These are phyloP conservation scores for Ruditapes philippinarum DNA, from an alignment of 1,140 invertebrate genomes.

Conservation along the genomic window DNA sequence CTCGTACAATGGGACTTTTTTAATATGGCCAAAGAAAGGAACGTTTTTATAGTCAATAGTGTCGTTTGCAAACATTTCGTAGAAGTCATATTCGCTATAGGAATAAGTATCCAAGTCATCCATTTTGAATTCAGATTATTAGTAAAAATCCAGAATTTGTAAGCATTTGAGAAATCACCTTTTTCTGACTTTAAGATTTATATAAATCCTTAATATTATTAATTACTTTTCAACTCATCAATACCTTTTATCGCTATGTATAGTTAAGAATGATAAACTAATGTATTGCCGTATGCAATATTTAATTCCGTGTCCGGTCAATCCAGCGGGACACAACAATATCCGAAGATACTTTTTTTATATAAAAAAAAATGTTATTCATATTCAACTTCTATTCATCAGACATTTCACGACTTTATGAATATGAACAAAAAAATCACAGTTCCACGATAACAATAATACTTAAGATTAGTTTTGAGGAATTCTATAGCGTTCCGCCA, in stretches of 20 bases:
- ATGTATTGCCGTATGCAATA: too few relatives aligned
- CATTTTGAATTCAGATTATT: neutral
- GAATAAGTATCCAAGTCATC: neutral
- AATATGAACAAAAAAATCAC: neutral
- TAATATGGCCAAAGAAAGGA: slow-evolving; percentile 47
- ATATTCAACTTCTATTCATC: neutral
- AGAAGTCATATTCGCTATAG: neutral
- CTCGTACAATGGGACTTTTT: slow-evolving; percentile 69
- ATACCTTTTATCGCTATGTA: neutral
- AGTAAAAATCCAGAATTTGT: neutral
- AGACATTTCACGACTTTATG: neutral
- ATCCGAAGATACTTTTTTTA: too few relatives aligned
- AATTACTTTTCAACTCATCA: neutral
- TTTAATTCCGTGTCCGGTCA: too few relatives aligned
- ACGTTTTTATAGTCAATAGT: slow-evolving; percentile 37
- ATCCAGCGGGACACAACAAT: too few relatives aligned
- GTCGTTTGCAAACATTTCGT: neutral
- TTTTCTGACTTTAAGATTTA: neutral
- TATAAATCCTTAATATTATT: neutral
- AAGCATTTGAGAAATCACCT: neutral
- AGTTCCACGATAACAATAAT: neutral
- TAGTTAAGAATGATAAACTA: too few relatives aligned
- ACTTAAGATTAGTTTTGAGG: neutral
- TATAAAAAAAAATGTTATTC: neutral
- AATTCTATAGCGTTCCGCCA: neutral